Base-by-base conservation (phyloP, 2,888 invertebrate species). In the Idaea biselata region DNA sequence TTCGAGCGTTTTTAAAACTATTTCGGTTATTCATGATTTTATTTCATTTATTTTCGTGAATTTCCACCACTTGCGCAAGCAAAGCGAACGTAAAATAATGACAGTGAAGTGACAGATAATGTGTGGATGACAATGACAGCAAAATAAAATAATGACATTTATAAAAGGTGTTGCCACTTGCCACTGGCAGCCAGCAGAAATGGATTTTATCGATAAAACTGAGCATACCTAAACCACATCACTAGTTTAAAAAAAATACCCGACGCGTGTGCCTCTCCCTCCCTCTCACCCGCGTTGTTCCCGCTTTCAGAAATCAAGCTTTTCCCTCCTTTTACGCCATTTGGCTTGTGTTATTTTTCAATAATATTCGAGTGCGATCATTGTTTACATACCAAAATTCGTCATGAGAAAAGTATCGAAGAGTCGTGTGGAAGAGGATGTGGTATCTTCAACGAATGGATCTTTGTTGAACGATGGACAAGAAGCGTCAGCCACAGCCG, bases 351-450 rank as follows among this genome's bases (percentile, higher is more conserved):
- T 14, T 44, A 25, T 44, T 8, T 44, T 44, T 5, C 14, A 44
- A 44, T 7, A 44, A 44, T 44, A 8, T 14, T 44, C 14, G 44
- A 44, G 5, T 44, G 44, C 44, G 44, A 44, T 8, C 44, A 44
- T 44, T 44, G 44, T 44, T 44, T 44, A 44, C 44, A 11, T 44
- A 44, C 44, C 44, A 58, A 79, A 78, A 69, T 79, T 78, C 63
- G 81, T 63, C 33, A 92, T 92, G 92, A 82, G 91, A 61, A 92
- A 92, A 79, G 75, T 91, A 73, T 91, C 92, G 1, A 92, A 89
- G 79, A 89, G 73, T 72, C 89, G 91, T 68, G 71, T 83, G 55
- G 91, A 91, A 59, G 91, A 92, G 67, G 92, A 92, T 80, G 84
- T 86, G 53, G 81, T 89, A 68, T 91, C 91, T 55, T 92, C 92